Conservation (phyloP, 2,113 vertebrate species). For the Syngnathus typhle region DNA sequence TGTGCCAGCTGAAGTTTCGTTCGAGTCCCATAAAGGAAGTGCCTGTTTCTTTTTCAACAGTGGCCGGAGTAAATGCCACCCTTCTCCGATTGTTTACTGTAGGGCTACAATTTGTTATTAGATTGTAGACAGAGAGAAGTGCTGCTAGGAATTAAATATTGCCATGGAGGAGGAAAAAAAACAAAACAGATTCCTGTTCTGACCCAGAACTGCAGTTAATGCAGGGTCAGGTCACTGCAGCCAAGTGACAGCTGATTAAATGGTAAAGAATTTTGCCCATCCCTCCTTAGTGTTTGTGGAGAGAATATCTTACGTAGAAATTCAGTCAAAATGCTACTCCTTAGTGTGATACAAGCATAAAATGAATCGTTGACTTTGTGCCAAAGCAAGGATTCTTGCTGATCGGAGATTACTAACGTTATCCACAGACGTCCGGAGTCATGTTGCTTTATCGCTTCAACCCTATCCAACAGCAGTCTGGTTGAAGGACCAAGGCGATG, state of each 20-base stretch:
- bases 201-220: conserved; percentile 12
- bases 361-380: conserved; percentile 24
- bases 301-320: not conserved
- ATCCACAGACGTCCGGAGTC: conserved; percentile 12
- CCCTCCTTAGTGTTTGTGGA: conserved; percentile 18
- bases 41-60: conserved; percentile 41
- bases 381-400: conserved; percentile 4
- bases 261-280: conserved; percentile 32
- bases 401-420: conserved; percentile 22
- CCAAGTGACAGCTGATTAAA: not conserved
- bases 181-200: conserved; percentile 13
- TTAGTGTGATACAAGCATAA: conserved; percentile 33
- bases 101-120: conserved; percentile 20
- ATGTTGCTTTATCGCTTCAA: conserved; percentile 10
- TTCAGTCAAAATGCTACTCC: not conserved
- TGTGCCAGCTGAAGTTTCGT: conserved; percentile 40
- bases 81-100: conserved; percentile 11
- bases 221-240: not conserved
- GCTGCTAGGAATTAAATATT: not conserved
- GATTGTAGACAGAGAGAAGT: conserved; percentile 11
- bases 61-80: conserved; percentile 24
- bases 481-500: conserved; percentile 33
- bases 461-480: conserved; percentile 1
- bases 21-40: conserved; percentile 39
- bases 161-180: conserved; percentile 13